Base-by-base conservation (phyloP, 2,888 invertebrate genomes). In the Himalopsyche tibetana region DNA sequence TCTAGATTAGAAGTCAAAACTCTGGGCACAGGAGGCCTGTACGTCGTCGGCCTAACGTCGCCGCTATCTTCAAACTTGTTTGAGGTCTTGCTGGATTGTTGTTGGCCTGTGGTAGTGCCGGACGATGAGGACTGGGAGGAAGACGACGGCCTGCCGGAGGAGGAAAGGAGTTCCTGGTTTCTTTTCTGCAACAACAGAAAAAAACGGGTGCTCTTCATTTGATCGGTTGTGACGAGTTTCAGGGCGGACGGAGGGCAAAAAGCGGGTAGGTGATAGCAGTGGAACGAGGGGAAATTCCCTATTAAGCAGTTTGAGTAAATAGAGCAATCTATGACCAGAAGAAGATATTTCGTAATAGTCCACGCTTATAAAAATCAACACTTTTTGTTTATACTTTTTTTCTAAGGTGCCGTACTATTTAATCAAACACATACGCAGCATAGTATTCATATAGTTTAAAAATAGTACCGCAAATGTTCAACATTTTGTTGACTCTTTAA, bases 101-200 rank as follows among this genome's bases (percentile, higher is more conserved):
- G 74, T 74, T 74, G 74, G 74, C 38, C 74, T 74, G 74, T 15
- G 51, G 51, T 8, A 51, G 51, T 51, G 15, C 51, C 74, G 74
- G 74, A 38, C 80, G 84, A 55, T 45, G 87, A 84, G 28, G 88
- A 83, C 79, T 84, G 82, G 80, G 87, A 88, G 86, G 87, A 83
- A 80, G 87, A 63, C 74, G 74, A 56, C 84, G 88, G 84, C 84
- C 86, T 38, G 89, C 86, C 83, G 85, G 82, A 83, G 89, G 89
- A 90, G 89, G 89, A 90, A 85, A 88, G 86, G 91, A 93, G 92
- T 90, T 91, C 92, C 89, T 89, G 90, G 92, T 93, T 93, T 91
- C 93, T 93, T 90, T 91, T 93, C 93, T 93, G 93, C 92, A 93
- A 93, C 92, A 93, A 89, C 89, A 89, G 89, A 89, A 89, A 88